A percentile compares a stretch with the other conserved stretches of the same genome.
These are phyloP conservation scores for Pogonomyrmex californicus DNA, from an alignment of 1,140 invertebrate genomes.

Conservation along the genomic window DNA sequence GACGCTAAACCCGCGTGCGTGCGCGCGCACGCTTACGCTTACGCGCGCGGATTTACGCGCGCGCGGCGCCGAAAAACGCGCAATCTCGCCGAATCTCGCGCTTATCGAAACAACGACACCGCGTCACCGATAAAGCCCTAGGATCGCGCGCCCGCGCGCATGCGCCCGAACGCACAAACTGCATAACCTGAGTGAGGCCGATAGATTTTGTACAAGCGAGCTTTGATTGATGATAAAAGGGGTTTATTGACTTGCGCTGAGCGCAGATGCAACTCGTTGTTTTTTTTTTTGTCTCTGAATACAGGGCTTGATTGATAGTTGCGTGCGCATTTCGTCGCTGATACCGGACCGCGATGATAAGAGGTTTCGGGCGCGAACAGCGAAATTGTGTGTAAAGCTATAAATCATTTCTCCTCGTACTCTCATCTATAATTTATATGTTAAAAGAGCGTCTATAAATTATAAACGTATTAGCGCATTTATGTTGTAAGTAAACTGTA, in stretches of 20 bases:
- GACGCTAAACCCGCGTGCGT: neutral
- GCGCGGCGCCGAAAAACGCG: neutral
- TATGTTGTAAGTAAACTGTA: neutral
- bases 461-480: neutral
- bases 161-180: slow-evolving; percentile 42
- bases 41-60: neutral
- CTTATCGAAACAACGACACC: slow-evolving; percentile 28
- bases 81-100: neutral
- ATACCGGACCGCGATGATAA: slow-evolving; percentile 44
- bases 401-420: slow-evolving; percentile 12
- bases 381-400: slow-evolving; percentile 29
- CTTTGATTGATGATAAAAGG: slow-evolving; percentile 63
- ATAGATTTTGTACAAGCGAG: slow-evolving; percentile 50
- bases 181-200: slow-evolving; percentile 37
- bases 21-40: neutral
- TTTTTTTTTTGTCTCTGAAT: slow-evolving; percentile 57
- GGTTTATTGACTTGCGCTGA: slow-evolving; percentile 58
- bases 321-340: slow-evolving; percentile 27
- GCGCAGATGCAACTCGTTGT: slow-evolving; percentile 36
- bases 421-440: slow-evolving; percentile 5
- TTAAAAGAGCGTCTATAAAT: neutral
- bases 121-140: slow-evolving; percentile 24
- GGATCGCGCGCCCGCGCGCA: slow-evolving; percentile 6
- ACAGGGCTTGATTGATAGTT: slow-evolving; percentile 58
- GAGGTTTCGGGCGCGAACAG: slow-evolving; percentile 22